A percentile compares a stretch with the other conserved stretches of the same genome.
Conservation (phyloP, 1,140 invertebrate genomes). For the Calycopis cecrops region DNA sequence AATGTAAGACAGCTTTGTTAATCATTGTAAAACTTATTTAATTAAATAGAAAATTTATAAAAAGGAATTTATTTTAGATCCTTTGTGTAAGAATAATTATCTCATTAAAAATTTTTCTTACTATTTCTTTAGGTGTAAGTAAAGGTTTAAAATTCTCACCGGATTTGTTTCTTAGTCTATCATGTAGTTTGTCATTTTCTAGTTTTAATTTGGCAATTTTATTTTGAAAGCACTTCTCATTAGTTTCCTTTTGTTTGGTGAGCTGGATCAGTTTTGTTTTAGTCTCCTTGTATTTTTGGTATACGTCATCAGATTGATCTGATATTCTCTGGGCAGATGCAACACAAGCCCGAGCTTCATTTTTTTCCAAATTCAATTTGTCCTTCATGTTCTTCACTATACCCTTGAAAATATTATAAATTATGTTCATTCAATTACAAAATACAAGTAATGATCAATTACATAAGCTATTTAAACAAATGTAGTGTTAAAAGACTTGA, state of each 20-base stretch:
- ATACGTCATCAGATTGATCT: conserved; percentile 49
- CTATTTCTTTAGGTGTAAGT: no score
- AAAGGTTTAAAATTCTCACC: conserved; percentile 33
- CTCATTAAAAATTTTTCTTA: no score
- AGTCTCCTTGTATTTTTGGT: conserved; percentile 44
- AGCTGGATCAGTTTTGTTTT: conserved; percentile 44
- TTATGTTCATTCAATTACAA: not conserved
- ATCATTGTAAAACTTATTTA: not conserved
- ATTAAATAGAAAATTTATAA: no score
- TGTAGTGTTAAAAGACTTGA: no score
- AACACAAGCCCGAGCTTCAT: conserved; percentile 60
- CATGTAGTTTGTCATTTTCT: conserved; percentile 54
- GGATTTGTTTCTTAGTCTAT: conserved; percentile 48
- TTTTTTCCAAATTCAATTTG: conserved; percentile 51
- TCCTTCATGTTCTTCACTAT: conserved; percentile 43
- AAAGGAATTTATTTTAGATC: no score
- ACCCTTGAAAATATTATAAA: conserved; percentile 31
- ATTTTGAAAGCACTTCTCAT: conserved; percentile 47
- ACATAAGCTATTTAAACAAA: no score
- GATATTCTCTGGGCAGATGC: conserved; percentile 57
- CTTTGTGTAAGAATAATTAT: no score
- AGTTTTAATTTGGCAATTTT: conserved; percentile 49
- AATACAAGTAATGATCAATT: no score
- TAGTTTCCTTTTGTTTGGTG: conserved; percentile 56
- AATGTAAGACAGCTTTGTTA: conserved; percentile 1